Evolutionary conservation across 2,113 vertebrate species (phyloP).

Genomic region (Tiliqua scincoides): DNA sequence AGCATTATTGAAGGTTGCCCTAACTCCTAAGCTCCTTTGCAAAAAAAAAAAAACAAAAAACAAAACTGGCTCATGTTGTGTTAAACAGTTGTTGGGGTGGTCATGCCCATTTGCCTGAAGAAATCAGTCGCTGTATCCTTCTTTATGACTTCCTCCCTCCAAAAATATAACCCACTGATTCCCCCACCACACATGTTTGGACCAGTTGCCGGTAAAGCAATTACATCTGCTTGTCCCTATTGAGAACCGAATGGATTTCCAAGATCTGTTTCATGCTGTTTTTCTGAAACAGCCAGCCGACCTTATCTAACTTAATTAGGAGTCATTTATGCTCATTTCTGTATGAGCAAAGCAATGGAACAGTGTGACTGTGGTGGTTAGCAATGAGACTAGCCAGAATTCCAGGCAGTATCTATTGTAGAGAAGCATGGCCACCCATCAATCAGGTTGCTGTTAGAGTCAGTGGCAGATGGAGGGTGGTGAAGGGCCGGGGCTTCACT

Average conservation of each 20-base stretch:
- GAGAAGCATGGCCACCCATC: no score
- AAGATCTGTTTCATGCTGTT: neutral
- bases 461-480: no score
- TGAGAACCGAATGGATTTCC: neutral
- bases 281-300: neutral
- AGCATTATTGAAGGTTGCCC: fast-evolving
- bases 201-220: neutral
- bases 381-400: neutral
- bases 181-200: neutral
- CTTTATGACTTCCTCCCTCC: no score
- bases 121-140: neutral
- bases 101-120: fast-evolving
- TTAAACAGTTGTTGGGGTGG: fast-evolving
- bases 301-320: conserved; percentile 8
- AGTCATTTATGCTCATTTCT: conserved; percentile 20
- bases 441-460: no score
- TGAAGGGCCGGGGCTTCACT: no score
- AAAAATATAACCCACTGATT: neutral
- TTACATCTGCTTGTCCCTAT: neutral
- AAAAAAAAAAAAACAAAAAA: no score
- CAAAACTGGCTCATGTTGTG: neutral
- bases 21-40: neutral
- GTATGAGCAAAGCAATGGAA: neutral
- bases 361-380: neutral
- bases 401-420: neutral